Percentiles rank a stretch among this genome's conserved stretches.
Evolutionary conservation across 2,797 vertebrate species (phyloP).

Genomic region (Silurus aristotelis): DNA sequence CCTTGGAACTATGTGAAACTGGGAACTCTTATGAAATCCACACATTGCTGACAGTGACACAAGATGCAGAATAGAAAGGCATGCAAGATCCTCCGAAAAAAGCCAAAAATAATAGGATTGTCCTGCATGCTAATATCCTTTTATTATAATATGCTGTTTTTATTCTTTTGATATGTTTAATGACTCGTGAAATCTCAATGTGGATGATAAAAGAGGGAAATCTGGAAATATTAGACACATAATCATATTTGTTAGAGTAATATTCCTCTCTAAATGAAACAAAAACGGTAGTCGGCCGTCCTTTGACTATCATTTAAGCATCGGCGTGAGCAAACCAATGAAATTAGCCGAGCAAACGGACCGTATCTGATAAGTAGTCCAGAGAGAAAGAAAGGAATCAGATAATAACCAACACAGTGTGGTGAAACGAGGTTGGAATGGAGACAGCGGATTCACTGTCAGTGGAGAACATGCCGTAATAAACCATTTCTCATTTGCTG

Average conservation of each 20-base stretch:
- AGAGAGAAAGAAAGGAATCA: not conserved
- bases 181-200: not conserved
- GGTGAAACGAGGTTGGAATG: not conserved
- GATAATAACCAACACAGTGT: not conserved
- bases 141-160: not conserved
- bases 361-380: not conserved
- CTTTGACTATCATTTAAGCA: not conserved
- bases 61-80: not conserved
- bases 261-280: not conserved
- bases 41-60: not conserved
- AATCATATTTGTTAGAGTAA: not conserved
- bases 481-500: constrained; percentile 17
- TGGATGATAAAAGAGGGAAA: not conserved
- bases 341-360: not conserved
- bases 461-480: not conserved
- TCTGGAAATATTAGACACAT: not conserved
- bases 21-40: not conserved
- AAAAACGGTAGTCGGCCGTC: not conserved
- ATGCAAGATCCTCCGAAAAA: not conserved
- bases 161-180: not conserved
- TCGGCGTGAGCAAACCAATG: not conserved
- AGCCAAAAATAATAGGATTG: not conserved
- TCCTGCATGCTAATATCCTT: too few relatives aligned
- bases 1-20: not conserved
- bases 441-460: not conserved